These are phyloP conservation scores for Drosophila prolongata DNA, from an alignment of 2,888 invertebrate species.

Conservation along the genomic window DNA sequence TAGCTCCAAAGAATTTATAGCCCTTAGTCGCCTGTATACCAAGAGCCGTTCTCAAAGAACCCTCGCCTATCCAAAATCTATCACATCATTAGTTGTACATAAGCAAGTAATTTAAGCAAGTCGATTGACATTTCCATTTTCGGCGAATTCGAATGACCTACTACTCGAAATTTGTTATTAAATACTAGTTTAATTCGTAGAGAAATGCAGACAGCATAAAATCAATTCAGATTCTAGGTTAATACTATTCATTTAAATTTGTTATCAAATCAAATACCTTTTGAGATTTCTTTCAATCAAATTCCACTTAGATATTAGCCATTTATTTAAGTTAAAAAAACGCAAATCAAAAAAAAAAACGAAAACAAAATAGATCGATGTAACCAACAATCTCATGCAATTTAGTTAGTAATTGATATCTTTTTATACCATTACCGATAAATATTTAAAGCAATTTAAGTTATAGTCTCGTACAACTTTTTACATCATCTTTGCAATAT, in stretches of 20 bases:
- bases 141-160: conserved; percentile 26
- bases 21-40: conserved; percentile 26
- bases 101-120: conserved; percentile 44
- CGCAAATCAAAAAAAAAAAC: conserved; percentile 1
- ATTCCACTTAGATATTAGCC: conserved; percentile 37
- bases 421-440: conserved; percentile 27
- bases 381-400: conserved; percentile 67
- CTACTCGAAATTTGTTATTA: conserved; percentile 67
- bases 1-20: conserved; percentile 73
- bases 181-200: conserved; percentile 68
- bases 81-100: conserved; percentile 53
- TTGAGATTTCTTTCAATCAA: conserved; percentile 45
- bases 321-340: conserved; percentile 22
- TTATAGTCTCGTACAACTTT: conserved; percentile 55
- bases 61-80: conserved; percentile 4
- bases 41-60: conserved; percentile 66
- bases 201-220: conserved; percentile 39
- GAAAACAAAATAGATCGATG: conserved; percentile 22
- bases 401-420: conserved; percentile 61
- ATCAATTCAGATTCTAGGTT: conserved; percentile 23
- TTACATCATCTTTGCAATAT: conserved; percentile 69
- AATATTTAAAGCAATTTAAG: conserved; percentile 66
- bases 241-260: conserved; percentile 15
- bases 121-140: conserved; percentile 49
- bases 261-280: conserved; percentile 41